phyloP scores from a whole-genome alignment of 2,888 invertebrate genomes.

The Thera britannica region DNA sequence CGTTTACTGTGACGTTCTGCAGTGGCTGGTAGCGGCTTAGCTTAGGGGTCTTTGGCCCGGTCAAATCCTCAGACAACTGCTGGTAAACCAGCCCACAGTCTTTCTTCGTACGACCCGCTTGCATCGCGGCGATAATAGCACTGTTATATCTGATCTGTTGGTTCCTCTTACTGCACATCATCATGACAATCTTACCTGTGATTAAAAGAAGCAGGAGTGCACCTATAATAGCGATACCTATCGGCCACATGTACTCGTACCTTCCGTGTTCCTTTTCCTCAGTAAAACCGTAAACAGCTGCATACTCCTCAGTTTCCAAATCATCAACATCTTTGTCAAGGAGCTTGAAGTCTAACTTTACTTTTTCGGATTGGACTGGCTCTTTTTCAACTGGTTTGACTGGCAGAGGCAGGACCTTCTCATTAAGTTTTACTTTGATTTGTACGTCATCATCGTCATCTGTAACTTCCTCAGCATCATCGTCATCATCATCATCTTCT shows the following conservation, averaged over 20 bases:
- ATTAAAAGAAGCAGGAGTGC: conserved; percentile 83
- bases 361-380: conserved; percentile 43
- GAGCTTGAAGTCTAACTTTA: conserved; percentile 68
- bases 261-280: conserved; percentile 71
- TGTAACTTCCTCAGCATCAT: conserved; percentile 58
- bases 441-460: conserved; percentile 67
- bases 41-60: conserved; percentile 88
- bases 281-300: conserved; percentile 58
- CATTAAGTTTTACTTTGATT: conserved; percentile 58
- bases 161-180: conserved; percentile 65
- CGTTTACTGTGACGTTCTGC: conserved; percentile 75
- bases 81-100: conserved; percentile 91
- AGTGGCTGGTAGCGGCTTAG: conserved; percentile 87
- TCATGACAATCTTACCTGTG: conserved; percentile 80
- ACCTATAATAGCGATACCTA: conserved; percentile 84
- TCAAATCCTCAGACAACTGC: conserved; percentile 90
- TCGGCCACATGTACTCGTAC: conserved; percentile 84
- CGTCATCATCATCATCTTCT: conserved; percentile 48
- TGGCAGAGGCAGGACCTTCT: conserved; percentile 22
- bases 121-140: conserved; percentile 82
- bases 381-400: conserved; percentile 6
- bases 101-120: conserved; percentile 85
- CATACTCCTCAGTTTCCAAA: conserved; percentile 61
- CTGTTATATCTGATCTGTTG: conserved; percentile 79
- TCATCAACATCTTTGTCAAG: conserved; percentile 65